These are phyloP conservation scores for Piezodorus guildinii DNA, from an alignment of 1,140 invertebrate genomes.

Conservation along the genomic window DNA sequence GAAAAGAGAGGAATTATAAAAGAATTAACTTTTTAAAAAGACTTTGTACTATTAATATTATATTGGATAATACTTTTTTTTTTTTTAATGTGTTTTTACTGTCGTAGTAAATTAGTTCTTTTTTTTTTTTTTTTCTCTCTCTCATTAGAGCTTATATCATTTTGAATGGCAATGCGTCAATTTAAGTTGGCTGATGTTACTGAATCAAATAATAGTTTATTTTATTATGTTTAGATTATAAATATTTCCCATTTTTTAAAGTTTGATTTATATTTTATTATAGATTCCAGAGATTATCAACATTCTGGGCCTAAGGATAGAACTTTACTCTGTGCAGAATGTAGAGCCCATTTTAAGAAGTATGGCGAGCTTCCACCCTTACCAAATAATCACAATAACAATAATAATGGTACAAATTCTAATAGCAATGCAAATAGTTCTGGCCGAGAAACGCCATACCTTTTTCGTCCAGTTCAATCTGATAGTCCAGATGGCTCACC, in stretches of 20 bases:
- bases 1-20: too few species aligned
- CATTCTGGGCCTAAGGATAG: constrained; percentile 53
- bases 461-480: constrained; percentile 58
- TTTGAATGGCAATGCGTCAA: too few species aligned
- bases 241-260: constrained; percentile 28
- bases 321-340: constrained; percentile 66
- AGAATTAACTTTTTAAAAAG: too few species aligned
- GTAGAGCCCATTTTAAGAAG: constrained; percentile 69
- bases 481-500: constrained; percentile 67
- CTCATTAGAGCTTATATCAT: too few species aligned
- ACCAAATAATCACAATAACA: constrained; percentile 6
- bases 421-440: constrained; percentile 17
- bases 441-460: constrained; percentile 43
- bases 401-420: constrained; percentile 23
- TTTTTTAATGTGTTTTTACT: too few species aligned
- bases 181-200: too few species aligned
- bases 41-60: too few species aligned
- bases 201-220: too few species aligned
- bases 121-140: too few species aligned
- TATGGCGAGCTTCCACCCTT: constrained; percentile 61
- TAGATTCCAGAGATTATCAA: constrained; percentile 61
- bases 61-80: too few species aligned
- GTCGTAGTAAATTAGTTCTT: too few species aligned
- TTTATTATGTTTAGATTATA: constrained; percentile 2
- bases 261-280: constrained; percentile 12